Conservation (phyloP, 1,140 invertebrate genomes). For the Palaemon carinicauda region DNA sequence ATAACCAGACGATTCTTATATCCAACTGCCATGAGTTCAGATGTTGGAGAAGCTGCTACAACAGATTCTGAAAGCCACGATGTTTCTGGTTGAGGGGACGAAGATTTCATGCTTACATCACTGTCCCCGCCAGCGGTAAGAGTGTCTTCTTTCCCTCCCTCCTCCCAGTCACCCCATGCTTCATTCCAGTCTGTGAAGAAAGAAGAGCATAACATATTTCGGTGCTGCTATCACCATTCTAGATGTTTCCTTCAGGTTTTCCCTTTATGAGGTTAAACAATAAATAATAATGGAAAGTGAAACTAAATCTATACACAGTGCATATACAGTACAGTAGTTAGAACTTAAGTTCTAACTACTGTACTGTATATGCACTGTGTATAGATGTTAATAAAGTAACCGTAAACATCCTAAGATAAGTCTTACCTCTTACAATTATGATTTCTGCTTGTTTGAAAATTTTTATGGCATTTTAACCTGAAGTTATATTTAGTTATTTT, state of each 20-base stretch:
- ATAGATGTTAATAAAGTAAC: no score
- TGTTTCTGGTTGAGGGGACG: constrained; percentile 36
- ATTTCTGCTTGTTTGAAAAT: no score
- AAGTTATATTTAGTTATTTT: no score
- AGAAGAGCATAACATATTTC: neutral
- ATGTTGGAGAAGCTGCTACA: constrained; percentile 33
- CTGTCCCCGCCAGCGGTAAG: neutral
- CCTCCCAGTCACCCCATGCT: constrained; percentile 39
- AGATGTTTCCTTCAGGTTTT: no score
- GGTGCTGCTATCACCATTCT: no score
- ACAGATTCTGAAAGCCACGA: constrained; percentile 36
- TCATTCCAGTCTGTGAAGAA: constrained; percentile 26
- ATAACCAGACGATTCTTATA: constrained; percentile 37
- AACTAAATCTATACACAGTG: no score
- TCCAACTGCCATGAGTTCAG: constrained; percentile 31
- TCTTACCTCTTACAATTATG: no score
- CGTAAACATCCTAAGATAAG: no score
- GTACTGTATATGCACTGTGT: no score
- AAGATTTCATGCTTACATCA: neutral
- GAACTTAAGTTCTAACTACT: no score
- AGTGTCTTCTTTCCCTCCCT: neutral
- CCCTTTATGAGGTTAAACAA: neutral
- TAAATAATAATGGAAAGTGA: neutral
- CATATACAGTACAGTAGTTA: no score
- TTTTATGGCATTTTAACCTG: no score